Evolutionary conservation across 2,888 invertebrate genomes (phyloP).

Genomic region (Monoplex corrugatus): DNA sequence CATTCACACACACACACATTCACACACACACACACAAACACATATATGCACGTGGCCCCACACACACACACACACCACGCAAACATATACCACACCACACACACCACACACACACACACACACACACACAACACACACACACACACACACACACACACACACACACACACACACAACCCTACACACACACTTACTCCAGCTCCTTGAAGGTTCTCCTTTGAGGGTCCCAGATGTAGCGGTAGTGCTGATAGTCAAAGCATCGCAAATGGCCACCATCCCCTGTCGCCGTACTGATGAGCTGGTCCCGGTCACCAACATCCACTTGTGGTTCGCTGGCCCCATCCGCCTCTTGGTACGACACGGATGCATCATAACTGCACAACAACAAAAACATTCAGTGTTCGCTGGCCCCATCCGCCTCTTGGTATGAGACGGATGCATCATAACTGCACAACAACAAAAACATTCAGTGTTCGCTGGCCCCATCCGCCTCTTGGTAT

Average conservation of each 20-base stretch:
- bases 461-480: background rate
- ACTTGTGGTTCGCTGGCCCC: conserved; percentile 34
- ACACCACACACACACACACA: background rate
- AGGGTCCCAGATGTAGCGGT: conserved; percentile 78
- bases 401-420: conserved; percentile 14
- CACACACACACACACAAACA: no score
- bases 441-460: conserved; percentile 20
- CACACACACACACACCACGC: background rate
- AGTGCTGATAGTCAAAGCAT: conserved; percentile 78
- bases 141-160: conserved; percentile 21
- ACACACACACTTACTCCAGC: conserved; percentile 68
- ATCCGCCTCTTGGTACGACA: conserved; percentile 48
- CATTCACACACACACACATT: background rate
- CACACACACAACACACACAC: background rate
- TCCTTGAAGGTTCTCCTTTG: conserved; percentile 63
- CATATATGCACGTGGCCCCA: background rate
- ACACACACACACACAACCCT: background rate
- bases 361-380: conserved; percentile 39
- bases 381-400: background rate
- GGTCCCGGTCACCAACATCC: conserved; percentile 32
- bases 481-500: conserved; percentile 47
- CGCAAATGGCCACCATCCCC: conserved; percentile 46
- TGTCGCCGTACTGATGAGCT: background rate
- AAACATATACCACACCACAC: background rate
- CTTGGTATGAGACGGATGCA: conserved; percentile 31